These are phyloP conservation scores for Notechis scutatus DNA, from an alignment of 2,113 vertebrate species.

Conservation along the genomic window DNA sequence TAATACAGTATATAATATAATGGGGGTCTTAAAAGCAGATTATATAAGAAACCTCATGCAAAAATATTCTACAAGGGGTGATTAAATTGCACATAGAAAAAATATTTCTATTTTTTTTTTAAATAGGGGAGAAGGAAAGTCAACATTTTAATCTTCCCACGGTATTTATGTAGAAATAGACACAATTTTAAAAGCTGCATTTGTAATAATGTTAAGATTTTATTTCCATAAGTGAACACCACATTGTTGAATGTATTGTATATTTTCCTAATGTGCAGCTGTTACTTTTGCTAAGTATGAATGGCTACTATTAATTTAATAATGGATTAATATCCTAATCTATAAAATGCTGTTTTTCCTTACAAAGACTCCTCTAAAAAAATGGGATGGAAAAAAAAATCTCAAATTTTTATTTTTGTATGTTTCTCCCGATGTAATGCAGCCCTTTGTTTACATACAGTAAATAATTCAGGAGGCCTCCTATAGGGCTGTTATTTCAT, in stretches of 20 bases:
- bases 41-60: not conserved
- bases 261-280: rapidly evolving
- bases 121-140: not conserved
- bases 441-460: not conserved
- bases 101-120: not conserved
- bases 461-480: not conserved
- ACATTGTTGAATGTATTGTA: rapidly evolving
- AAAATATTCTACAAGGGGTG: not conserved
- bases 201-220: not conserved
- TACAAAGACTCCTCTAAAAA: not conserved
- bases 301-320: not conserved
- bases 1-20: not conserved
- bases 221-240: not conserved
- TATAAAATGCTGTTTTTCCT: not conserved
- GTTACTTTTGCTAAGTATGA: rapidly evolving
- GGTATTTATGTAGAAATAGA: not conserved
- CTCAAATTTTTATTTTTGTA: not conserved
- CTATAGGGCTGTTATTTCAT: slow-evolving; percentile 7
- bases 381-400: not conserved
- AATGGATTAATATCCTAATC: rapidly evolving
- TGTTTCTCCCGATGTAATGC: not conserved
- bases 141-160: not conserved
- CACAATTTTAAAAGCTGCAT: not conserved
- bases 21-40: not conserved
- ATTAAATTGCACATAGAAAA: slow-evolving; percentile 2